A percentile compares a stretch with the other conserved stretches of the same genome.
These are phyloP conservation scores for Apodemia hepburni DNA, from an alignment of 2,888 invertebrate species.

Conservation along the genomic window DNA sequence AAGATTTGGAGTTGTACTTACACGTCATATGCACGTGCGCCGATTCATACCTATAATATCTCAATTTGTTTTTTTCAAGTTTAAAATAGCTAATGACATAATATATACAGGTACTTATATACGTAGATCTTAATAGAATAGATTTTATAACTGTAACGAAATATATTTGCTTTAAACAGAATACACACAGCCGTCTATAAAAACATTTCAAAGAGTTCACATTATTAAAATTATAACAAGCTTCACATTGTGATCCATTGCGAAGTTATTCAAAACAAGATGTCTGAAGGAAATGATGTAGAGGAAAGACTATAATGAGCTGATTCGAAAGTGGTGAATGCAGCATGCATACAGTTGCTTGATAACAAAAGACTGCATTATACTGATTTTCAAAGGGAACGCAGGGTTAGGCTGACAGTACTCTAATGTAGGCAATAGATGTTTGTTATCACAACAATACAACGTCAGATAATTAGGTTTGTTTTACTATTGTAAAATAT, in stretches of 20 bases:
- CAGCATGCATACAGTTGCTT: constrained; percentile 37
- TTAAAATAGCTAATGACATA: too few species aligned
- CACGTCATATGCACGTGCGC: too few species aligned
- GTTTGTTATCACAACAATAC: constrained; percentile 31
- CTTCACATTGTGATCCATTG: constrained; percentile 26
- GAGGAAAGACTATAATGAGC: constrained; percentile 61
- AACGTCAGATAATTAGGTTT: constrained; percentile 22
- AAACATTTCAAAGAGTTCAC: constrained; percentile 9
- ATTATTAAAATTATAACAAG: constrained; percentile 23
- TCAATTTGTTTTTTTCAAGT: too few species aligned
- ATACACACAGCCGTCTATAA: not conserved
- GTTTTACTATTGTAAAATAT: constrained; percentile 15
- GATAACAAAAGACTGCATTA: constrained; percentile 43
- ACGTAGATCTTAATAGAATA: too few species aligned
- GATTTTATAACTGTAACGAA: not conserved
- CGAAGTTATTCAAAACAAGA: constrained; percentile 40
- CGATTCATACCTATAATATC: too few species aligned
- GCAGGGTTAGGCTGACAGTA: constrained; percentile 26
- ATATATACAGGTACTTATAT: too few species aligned
- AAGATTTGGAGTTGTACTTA: too few species aligned
- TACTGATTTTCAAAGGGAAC: constrained; percentile 50
- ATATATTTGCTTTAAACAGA: constrained; percentile 1
- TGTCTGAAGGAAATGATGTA: constrained; percentile 56
- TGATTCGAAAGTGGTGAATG: constrained; percentile 53
- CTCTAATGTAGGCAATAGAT: constrained; percentile 36